These are phyloP conservation scores for Bradypodion ventrale DNA, from an alignment of 2,797 vertebrate genomes.

Conservation along the genomic window DNA sequence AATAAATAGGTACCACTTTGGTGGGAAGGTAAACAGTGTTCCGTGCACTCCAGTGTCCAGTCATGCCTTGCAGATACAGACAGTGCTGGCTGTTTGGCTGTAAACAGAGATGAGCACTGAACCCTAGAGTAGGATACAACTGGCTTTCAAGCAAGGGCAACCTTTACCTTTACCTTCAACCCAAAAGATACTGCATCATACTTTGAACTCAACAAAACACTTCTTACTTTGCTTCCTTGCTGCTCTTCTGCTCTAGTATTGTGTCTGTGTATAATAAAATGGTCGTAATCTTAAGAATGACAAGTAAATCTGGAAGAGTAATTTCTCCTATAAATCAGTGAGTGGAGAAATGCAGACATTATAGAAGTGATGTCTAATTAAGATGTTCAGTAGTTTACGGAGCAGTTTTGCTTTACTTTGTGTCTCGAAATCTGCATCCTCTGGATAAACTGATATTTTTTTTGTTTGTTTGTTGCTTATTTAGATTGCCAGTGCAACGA, in stretches of 20 bases:
- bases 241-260: background rate
- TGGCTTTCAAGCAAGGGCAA: too few relatives aligned
- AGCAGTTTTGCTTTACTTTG: too few relatives aligned
- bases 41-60: too few relatives aligned
- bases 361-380: background rate
- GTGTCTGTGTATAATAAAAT: background rate
- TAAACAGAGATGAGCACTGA: too few relatives aligned
- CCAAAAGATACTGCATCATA: background rate
- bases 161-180: too few relatives aligned
- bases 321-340: background rate
- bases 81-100: too few relatives aligned
- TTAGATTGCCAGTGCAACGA: slow-evolving; percentile 89
- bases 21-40: too few relatives aligned
- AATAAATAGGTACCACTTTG: too few relatives aligned
- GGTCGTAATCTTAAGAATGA: background rate
- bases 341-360: background rate
- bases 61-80: too few relatives aligned
- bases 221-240: background rate
- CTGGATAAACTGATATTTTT: background rate
- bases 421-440: too few relatives aligned
- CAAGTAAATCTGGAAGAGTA: background rate
- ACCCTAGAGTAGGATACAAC: too few relatives aligned
- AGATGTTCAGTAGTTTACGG: too few relatives aligned
- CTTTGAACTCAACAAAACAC: background rate
- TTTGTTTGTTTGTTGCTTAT: slow-evolving; percentile 28